Percentiles rank a stretch among this genome's conserved stretches.
phyloP scores from a whole-genome alignment of 2,797 vertebrate species.

The Malurus leucopterus region DNA sequence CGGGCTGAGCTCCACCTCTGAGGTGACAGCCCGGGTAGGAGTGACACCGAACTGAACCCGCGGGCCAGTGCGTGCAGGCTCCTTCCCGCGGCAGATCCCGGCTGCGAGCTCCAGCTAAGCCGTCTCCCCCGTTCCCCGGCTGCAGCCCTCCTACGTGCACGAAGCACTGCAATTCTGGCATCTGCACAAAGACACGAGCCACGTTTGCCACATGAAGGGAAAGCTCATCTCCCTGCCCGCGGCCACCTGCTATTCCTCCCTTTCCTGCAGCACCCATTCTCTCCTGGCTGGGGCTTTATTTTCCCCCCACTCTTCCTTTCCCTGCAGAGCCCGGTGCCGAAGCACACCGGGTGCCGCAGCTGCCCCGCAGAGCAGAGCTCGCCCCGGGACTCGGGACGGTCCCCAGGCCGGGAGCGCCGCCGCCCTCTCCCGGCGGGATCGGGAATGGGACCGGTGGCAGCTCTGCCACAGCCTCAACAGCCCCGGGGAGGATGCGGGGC shows the following conservation, averaged over 20 bases:
- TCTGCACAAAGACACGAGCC: background rate
- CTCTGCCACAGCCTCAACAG: rapidly evolving
- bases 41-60: rapidly evolving
- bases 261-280: background rate
- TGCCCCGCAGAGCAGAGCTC: background rate
- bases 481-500: background rate
- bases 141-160: background rate
- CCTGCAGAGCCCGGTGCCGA: background rate
- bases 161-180: background rate
- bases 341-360: rapidly evolving
- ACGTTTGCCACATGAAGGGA: background rate
- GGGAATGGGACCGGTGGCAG: background rate
- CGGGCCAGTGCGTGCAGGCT: rapidly evolving
- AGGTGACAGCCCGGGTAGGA: background rate
- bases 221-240: background rate
- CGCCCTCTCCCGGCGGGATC: conserved; percentile 40
- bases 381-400: no score
- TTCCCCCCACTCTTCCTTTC: background rate
- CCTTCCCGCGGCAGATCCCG: background rate
- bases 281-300: background rate
- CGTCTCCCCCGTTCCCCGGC: background rate
- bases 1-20: background rate
- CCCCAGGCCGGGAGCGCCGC: background rate
- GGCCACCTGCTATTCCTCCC: background rate
- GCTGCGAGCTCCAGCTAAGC: background rate